Evolutionary conservation across 2,113 vertebrate species (phyloP).

Genomic region (Alethe castanea): DNA sequence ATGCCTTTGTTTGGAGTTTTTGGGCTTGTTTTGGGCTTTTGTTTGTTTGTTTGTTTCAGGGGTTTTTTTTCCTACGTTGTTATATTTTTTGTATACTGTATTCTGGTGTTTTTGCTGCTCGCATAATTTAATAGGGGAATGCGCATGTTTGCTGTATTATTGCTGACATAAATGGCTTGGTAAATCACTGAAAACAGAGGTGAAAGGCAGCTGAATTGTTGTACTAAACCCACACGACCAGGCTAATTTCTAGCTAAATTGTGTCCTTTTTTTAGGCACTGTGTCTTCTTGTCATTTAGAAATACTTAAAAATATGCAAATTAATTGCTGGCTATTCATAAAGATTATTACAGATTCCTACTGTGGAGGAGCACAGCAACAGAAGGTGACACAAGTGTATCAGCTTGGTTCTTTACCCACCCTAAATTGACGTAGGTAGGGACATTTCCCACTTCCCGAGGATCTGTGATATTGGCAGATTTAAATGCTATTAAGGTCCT

Average conservation of each 20-base stretch:
- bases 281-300: conserved; percentile 43
- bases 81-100: neutral
- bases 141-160: neutral
- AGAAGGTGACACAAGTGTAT: neutral
- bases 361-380: neutral
- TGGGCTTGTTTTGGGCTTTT: neutral
- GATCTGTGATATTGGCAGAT: neutral
- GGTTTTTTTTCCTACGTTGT: neutral
- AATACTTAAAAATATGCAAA: neutral
- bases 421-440: neutral
- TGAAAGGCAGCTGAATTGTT: neutral
- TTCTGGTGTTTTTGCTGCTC: neutral
- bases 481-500: neutral
- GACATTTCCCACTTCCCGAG: neutral
- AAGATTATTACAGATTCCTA: neutral
- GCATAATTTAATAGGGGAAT: neutral
- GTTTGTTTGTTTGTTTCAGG: neutral
- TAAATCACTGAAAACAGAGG: neutral
- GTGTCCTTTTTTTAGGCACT: neutral
- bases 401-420: neutral
- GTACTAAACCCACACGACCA: neutral
- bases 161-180: neutral
- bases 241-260: conserved; percentile 5
- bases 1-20: neutral
- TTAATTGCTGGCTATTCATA: neutral